Percentiles rank a stretch among this genome's conserved stretches.
Conservation (phyloP, 2,888 invertebrate genomes). For the Epirrita christyi region DNA sequence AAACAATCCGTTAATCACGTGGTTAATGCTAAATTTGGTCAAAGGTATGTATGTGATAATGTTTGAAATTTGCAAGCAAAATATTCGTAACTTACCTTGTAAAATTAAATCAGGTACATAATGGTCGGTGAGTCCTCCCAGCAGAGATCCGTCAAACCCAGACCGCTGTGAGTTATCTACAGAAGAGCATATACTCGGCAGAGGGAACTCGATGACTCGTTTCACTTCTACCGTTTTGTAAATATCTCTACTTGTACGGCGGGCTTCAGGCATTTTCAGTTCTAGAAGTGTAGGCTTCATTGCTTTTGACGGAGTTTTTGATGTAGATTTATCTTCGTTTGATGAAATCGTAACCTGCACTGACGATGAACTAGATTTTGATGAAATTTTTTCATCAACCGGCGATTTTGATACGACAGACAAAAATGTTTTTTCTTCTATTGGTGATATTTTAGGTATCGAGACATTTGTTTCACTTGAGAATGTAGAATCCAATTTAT, state of each 20-base stretch:
- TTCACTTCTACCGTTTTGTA: slow-evolving; percentile 58
- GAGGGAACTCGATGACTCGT: slow-evolving; percentile 83
- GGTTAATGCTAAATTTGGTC: too few relatives aligned
- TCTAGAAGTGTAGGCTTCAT: slow-evolving; percentile 35
- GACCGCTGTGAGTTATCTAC: slow-evolving; percentile 43
- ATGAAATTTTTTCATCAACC: neutral
- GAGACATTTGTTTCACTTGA: slow-evolving; percentile 9
- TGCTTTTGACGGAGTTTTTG: neutral
- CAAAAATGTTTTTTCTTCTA: neutral
- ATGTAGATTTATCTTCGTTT: slow-evolving; percentile 3
- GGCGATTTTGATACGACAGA: neutral
- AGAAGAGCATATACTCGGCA: slow-evolving; percentile 64
- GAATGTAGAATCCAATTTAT: slow-evolving; percentile 3
- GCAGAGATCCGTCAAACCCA: slow-evolving; percentile 85
- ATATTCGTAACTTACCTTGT: slow-evolving; percentile 80
- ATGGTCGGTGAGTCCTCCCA: slow-evolving; percentile 86
- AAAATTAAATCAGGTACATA: slow-evolving; percentile 91
- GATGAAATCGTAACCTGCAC: neutral
- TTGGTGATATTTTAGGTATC: slow-evolving; percentile 6
- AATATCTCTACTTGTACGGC: slow-evolving; percentile 39
- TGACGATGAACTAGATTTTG: neutral
- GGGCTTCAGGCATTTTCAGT: slow-evolving; percentile 37
- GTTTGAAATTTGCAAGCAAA: neutral
- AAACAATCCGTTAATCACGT: too few relatives aligned
- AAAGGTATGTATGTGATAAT: neutral